phyloP scores from a whole-genome alignment of 2,888 invertebrate species.

The Ophion obscuratus region DNA sequence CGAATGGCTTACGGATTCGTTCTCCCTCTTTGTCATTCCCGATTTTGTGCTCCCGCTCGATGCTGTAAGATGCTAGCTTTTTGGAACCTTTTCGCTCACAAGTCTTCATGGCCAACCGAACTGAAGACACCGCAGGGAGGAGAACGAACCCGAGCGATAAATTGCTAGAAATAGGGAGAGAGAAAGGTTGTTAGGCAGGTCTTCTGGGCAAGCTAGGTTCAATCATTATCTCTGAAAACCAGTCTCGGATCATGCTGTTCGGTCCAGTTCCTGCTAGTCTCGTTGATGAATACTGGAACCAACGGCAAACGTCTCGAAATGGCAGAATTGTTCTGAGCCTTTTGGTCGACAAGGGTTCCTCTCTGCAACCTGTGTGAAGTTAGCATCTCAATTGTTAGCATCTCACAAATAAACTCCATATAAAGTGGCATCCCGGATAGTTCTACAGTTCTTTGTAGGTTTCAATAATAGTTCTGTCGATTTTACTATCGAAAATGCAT shows the following conservation, averaged over 20 bases:
- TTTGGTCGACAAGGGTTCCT: not conserved
- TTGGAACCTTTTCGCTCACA: slow-evolving; percentile 56
- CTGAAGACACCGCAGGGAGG: slow-evolving; percentile 27
- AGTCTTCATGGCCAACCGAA: slow-evolving; percentile 59
- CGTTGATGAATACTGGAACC: slow-evolving; percentile 18
- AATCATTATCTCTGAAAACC: slow-evolving; percentile 56
- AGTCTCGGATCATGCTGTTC: slow-evolving; percentile 39
- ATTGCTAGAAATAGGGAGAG: not conserved
- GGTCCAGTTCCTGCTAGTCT: slow-evolving; percentile 36
- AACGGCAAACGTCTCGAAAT: not conserved
- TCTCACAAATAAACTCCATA: too few species aligned
- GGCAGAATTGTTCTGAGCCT: not conserved
- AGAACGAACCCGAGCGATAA: slow-evolving; percentile 38
- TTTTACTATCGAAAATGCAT: too few species aligned
- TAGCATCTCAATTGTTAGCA: too few species aligned
- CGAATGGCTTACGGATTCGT: slow-evolving; percentile 37
- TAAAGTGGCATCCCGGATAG: too few species aligned
- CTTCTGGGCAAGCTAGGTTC: slow-evolving; percentile 17
- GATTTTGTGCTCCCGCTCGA: slow-evolving; percentile 24
- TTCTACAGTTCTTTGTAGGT: too few species aligned
- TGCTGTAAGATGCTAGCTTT: slow-evolving; percentile 21
- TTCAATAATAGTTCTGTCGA: too few species aligned
- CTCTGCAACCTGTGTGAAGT: not conserved
- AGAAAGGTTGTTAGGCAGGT: not conserved
- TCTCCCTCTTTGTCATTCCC: slow-evolving; percentile 9